Evolutionary conservation across 2,113 vertebrate genomes (phyloP), one percentile per base, ranked within the genome.

Genomic region (Propithecus coquereli): DNA sequence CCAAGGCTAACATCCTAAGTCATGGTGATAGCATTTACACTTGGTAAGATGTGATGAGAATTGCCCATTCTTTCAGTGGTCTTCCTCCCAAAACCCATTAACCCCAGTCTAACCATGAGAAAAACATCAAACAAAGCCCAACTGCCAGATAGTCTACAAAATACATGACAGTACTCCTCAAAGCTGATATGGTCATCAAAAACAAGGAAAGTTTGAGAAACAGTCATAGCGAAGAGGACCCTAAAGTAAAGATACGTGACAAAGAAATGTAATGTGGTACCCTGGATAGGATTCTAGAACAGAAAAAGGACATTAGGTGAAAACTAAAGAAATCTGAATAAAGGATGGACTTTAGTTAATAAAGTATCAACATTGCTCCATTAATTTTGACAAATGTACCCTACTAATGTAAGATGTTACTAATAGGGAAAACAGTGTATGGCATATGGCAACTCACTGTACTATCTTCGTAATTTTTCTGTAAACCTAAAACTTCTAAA

Each of bases 401-500:
- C 52, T 30, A 86, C 9, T 66, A 59, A 16, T 81, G 10, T 47
- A 87, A 81, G 74, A 73, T 40, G 27, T 40, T 66, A 83, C 43
- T 82, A 73, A 86, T 32, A 68, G 30, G 23, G 59, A 25, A 94
- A 83, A 91, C 18, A 22, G 34, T 82, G 7, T 70, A 25, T 47
- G 61, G 18, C 27, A n/a, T 18, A 87, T 10, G 6, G 74, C n/a
- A 87, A 91, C 57, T 87, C 79, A 50, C 59, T 77, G 68, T 16
- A 94, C n/a, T 43, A 30, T 65, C 84, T 65, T 73, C 34, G 1
- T 20, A 70, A 71, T 73, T 84, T 87, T 88, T 88, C 70, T 71
- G 12, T 79, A 96, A 94, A 89, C 16, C 37, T 71, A 79, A 92
- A 94, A 89, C 27, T 66, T 85, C 32, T 89, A 80, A 96, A 94